A percentile compares a stretch with the other conserved stretches of the same genome.
Evolutionary conservation across 53 echinoderm and acorn worm genomes (phyloP).

Genomic region (Crossaster papposus): DNA sequence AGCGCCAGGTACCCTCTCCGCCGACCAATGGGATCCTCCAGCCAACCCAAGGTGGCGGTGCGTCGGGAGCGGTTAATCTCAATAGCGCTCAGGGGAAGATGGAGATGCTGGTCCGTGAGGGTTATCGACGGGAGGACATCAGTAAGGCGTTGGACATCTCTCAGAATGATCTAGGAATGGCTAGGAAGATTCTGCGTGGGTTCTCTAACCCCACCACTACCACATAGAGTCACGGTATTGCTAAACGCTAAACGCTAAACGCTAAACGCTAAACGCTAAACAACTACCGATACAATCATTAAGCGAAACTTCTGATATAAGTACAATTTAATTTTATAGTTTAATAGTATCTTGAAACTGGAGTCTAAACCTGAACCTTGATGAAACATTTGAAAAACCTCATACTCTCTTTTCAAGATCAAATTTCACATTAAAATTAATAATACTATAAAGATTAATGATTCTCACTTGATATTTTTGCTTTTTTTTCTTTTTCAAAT

Average conservation of each 20-base stretch:
- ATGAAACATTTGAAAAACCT: neutral
- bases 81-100: conserved; percentile 65
- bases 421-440: neutral
- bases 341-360: no score
- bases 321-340: no score
- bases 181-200: conserved; percentile 79
- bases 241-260: neutral
- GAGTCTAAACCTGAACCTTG: neutral
- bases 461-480: neutral
- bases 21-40: conserved; percentile 56
- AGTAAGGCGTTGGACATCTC: conserved; percentile 89
- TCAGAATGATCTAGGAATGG: conserved; percentile 85
- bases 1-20: conserved; percentile 35
- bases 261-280: neutral
- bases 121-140: conserved; percentile 77
- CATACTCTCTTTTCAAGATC: neutral
- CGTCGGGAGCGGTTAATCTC: conserved; percentile 31
- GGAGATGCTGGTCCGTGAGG: conserved; percentile 74
- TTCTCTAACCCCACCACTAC: conserved; percentile 58
- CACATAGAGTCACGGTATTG: neutral
- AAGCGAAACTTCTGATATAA: no score
- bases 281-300: no score
- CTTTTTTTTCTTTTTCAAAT: neutral
- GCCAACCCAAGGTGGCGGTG: conserved; percentile 27
- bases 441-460: neutral